Conservation (phyloP, 2,113 vertebrate genomes). For the Melanocharis versteri region DNA sequence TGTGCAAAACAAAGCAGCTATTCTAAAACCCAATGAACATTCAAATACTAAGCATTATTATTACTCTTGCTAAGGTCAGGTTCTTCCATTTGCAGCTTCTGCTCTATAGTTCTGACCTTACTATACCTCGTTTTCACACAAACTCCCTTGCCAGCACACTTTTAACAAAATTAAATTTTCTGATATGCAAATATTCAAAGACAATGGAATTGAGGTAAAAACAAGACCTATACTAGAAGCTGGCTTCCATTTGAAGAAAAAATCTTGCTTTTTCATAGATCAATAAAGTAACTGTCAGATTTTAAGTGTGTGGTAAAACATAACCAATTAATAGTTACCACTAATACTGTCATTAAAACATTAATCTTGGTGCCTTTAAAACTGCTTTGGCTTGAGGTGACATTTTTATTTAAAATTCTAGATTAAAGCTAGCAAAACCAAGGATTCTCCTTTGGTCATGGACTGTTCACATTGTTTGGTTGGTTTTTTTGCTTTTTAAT, state of each 20-base stretch:
- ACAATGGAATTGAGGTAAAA: neutral
- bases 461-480: neutral
- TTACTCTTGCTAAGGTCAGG: neutral
- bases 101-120: neutral
- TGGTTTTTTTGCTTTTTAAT: accelerated
- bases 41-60: neutral
- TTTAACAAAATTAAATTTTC: neutral
- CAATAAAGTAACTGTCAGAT: neutral
- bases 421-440: neutral
- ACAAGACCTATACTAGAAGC: neutral
- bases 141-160: neutral
- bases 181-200: neutral
- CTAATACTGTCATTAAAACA: neutral
- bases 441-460: neutral
- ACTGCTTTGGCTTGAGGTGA: neutral
- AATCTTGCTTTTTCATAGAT: neutral
- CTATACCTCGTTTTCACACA: neutral
- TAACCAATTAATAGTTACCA: neutral
- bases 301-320: neutral
- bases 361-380: neutral
- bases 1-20: neutral
- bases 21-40: neutral
- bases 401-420: neutral
- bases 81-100: neutral
- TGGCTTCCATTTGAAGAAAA: neutral